phyloP scores from a whole-genome alignment of 2,797 vertebrate species.

The Sebastes itinus region DNA sequence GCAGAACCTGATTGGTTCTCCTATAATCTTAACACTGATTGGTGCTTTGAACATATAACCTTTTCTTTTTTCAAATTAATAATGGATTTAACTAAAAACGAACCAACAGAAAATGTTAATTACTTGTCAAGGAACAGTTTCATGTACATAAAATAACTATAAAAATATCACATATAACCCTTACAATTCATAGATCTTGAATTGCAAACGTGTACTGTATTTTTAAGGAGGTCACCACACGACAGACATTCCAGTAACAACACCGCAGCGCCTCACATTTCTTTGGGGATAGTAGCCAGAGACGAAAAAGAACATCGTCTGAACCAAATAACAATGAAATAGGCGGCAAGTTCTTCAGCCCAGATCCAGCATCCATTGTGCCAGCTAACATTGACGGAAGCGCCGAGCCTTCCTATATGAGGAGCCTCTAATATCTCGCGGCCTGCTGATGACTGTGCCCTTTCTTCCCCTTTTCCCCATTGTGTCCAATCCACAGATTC shows the following conservation, averaged over 20 bases:
- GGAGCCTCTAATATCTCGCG: constrained; percentile 64
- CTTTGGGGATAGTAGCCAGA: constrained; percentile 35
- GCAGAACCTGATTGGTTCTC: background rate
- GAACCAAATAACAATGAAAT: constrained; percentile 62
- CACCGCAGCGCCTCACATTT: constrained; percentile 23
- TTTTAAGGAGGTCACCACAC: constrained; percentile 1
- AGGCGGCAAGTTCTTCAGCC: constrained; percentile 33
- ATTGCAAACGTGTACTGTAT: background rate
- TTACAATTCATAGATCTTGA: background rate
- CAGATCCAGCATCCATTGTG: constrained; percentile 58
- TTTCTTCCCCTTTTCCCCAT: constrained; percentile 72
- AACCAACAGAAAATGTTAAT: background rate
- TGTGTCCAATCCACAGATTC: constrained; percentile 78
- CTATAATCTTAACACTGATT: background rate
- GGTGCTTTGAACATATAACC: background rate
- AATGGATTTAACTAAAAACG: background rate
- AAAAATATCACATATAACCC: background rate
- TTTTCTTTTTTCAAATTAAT: background rate
- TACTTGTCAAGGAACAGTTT: background rate
- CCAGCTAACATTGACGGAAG: constrained; percentile 78
- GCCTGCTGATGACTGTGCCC: constrained; percentile 82
- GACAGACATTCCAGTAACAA: constrained; percentile 4
- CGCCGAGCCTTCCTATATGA: constrained; percentile 56
- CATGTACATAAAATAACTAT: background rate
- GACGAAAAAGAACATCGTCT: constrained; percentile 48